Evolutionary conservation across 2,888 invertebrate genomes (phyloP), one percentile per base, ranked within the genome.

Genomic region (Desoria tigrina): DNA sequence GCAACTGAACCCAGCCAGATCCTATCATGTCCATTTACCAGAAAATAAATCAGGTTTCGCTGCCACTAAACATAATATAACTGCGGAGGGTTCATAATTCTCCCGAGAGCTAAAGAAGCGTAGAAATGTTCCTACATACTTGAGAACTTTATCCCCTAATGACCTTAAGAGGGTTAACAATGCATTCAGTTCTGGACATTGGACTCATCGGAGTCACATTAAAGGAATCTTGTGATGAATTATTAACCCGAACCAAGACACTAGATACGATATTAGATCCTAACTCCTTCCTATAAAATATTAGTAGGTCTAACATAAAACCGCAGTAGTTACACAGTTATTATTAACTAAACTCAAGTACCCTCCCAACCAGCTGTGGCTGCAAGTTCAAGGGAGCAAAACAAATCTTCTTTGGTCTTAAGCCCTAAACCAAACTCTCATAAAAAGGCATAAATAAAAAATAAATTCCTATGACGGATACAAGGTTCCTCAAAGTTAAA

Each of bases 381-480:
- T 32, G 32, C 11, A 32, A 32, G 32, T 32, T 32, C 32, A 32
- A 32, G 32, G 32, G 32, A 58, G 57, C n/a, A 58, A 66, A 63
- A 37, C 58, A 39, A 62, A 27, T 61, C 49, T 61, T 56, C 62
- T 66, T 39, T 59, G 37, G 57, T 49, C 51, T 50, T 63, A 53
- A 65, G 61, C 56, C 61, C 24, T 62, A 32, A 66, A 62, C 62
- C 9, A 39, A 61, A 42, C 53, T 45, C 39, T 67, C 61, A 70
- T 66, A 62, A 71, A 70, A 68, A 63, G 59, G n/a, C n/a, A n/a
- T n/a, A n/a, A n/a, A n/a, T n/a, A n/a, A n/a, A n/a, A n/a, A 51
- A 71, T 67, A 70, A 67, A 67, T 70, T 65, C 67, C 63, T 61
- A 42, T 55, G 66, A 69, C 61, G 61, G 61, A 63, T 57, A 65